A percentile compares a stretch with the other conserved stretches of the same genome.
These are phyloP conservation scores for Drosophila anomelani DNA, from an alignment of 2,888 invertebrate genomes.

Conservation along the genomic window DNA sequence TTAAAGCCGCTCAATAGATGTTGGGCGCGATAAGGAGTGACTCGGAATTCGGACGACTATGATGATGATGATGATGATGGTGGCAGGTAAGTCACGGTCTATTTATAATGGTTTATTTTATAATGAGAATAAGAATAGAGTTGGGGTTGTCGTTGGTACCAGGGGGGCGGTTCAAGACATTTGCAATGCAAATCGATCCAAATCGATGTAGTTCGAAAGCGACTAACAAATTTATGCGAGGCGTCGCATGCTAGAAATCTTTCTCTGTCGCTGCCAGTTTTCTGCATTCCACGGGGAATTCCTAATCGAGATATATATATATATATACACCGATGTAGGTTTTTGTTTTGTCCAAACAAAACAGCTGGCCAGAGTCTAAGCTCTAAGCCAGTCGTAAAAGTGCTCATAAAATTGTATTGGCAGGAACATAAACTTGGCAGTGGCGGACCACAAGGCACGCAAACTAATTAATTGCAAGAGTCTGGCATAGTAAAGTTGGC, in stretches of 20 bases:
- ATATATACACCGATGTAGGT: neutral
- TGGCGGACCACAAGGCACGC: slow-evolving; percentile 3
- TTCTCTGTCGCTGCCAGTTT: slow-evolving; percentile 31
- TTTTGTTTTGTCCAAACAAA: slow-evolving; percentile 37
- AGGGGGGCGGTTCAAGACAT: slow-evolving; percentile 19
- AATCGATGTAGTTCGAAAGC: slow-evolving; percentile 41
- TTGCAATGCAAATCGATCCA: slow-evolving; percentile 65
- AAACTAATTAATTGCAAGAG: slow-evolving; percentile 34
- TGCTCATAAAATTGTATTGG: slow-evolving; percentile 33
- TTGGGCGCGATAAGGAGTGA: slow-evolving; percentile 64
- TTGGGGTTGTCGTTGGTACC: neutral
- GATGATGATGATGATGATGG: slow-evolving; percentile 4
- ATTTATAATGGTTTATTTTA: slow-evolving; percentile 59
- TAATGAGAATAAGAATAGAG: slow-evolving; percentile 39
- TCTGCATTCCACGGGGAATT: slow-evolving; percentile 66
- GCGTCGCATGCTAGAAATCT: slow-evolving; percentile 53
- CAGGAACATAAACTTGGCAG: slow-evolving; percentile 26
- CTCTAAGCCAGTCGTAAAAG: slow-evolving; percentile 21
- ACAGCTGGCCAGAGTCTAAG: slow-evolving; percentile 19
- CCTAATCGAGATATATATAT: slow-evolving; percentile 42
- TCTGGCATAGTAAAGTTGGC: slow-evolving; percentile 18
- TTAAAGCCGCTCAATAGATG: slow-evolving; percentile 63
- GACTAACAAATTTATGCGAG: slow-evolving; percentile 64
- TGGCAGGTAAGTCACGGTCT: slow-evolving; percentile 51
- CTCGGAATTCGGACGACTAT: slow-evolving; percentile 4